These are phyloP conservation scores for Meloidogyne exigua DNA, from an alignment of 1,140 invertebrate genomes.

Conservation along the genomic window DNA sequence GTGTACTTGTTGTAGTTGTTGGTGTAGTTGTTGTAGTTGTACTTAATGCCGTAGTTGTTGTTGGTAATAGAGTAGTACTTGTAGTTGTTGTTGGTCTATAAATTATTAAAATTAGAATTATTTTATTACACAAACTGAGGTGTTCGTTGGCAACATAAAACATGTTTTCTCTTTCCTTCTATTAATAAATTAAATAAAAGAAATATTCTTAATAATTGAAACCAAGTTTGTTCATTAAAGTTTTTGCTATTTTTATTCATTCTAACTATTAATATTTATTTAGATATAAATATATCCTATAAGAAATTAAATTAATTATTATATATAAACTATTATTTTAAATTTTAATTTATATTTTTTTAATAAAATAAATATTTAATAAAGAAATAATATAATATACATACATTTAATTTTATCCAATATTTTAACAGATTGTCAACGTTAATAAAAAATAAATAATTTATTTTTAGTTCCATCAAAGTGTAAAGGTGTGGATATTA, in stretches of 20 bases:
- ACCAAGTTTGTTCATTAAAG: background rate
- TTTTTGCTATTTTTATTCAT: background rate
- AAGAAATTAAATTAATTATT: too few relatives aligned
- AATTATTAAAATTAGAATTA: background rate
- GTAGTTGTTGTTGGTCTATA: background rate
- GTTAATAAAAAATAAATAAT: background rate
- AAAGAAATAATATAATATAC: slow-evolving; percentile 8
- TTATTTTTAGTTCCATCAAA: too few relatives aligned
- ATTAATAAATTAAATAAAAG: background rate
- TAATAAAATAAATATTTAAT: slow-evolving; percentile 1
- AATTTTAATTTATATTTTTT: too few relatives aligned
- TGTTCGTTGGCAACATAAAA: background rate
- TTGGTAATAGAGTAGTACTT: background rate
- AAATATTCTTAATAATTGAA: slow-evolving; percentile 6
- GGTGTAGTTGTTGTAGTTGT: background rate
- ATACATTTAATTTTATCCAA: background rate
- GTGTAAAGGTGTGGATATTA: too few relatives aligned
- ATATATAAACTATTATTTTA: too few relatives aligned
- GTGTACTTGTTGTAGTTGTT: background rate
- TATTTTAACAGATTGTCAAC: background rate
- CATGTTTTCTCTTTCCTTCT: background rate
- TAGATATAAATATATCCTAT: too few relatives aligned
- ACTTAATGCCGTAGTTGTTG: background rate
- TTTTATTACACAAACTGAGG: background rate
- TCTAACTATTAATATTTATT: too few relatives aligned